These are phyloP conservation scores for Hipposideros armiger DNA, from an alignment of 2,113 vertebrate species.

Conservation along the genomic window DNA sequence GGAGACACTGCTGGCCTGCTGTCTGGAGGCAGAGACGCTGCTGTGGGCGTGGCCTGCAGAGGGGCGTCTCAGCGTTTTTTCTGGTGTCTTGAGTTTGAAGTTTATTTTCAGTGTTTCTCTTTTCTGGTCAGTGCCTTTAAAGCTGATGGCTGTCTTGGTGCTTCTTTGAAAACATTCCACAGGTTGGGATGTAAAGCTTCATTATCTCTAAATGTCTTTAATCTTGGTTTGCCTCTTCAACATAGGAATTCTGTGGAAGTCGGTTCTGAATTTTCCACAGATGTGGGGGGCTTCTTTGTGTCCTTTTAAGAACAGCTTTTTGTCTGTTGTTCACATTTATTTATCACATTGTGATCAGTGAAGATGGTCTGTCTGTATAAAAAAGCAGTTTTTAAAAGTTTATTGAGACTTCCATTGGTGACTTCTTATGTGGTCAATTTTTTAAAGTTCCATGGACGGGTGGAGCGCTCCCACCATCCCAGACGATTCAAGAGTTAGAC, in stretches of 20 bases:
- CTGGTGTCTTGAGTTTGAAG: neutral
- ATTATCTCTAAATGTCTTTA: neutral
- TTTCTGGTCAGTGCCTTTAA: neutral
- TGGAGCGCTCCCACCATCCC: accelerated
- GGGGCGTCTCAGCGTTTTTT: neutral
- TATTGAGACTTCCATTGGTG: neutral
- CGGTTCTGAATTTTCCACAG: neutral
- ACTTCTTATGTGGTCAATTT: neutral
- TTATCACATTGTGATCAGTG: neutral
- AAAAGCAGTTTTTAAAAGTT: neutral
- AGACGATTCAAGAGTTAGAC: accelerated
- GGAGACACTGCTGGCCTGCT: neutral
- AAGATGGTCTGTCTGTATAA: neutral
- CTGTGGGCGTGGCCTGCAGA: neutral
- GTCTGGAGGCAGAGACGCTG: neutral
- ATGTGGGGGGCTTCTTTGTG: neutral
- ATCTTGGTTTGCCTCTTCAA: neutral
- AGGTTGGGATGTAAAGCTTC: neutral
- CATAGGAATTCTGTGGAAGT: neutral
- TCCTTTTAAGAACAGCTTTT: neutral
- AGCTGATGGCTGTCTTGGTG: neutral
- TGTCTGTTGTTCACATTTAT: neutral
- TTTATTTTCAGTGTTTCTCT: neutral
- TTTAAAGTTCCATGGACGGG: neutral
- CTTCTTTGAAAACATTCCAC: neutral